Evolutionary conservation across 1,140 invertebrate species (phyloP), one percentile per base, ranked within the genome.

Genomic region (Leptinotarsa texana): DNA sequence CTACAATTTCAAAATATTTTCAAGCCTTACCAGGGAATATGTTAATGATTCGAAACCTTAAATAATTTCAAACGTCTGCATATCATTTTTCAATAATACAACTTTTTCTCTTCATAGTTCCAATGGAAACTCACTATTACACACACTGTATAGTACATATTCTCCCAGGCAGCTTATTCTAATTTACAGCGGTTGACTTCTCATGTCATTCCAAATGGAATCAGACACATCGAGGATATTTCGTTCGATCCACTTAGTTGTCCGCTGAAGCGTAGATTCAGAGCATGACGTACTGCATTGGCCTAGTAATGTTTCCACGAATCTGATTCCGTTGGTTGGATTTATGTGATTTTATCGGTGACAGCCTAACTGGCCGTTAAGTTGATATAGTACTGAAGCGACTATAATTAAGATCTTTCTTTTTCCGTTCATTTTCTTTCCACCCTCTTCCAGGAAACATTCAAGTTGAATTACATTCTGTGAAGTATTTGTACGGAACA

Each of bases 351-450:
- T 57, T 57, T 57, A 57, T 57, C 51, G 4, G 15, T n/a, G 51
- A 57, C 51, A 18, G 51, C 15, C 51, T 57, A 57, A 57, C 15
- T 57, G 51, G 51, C 51, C 51, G 51, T 57, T 57, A 57, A 57
- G 51, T 57, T 57, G 51, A 57, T 57, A 57, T 57, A 57, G 51
- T 57, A 57, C 51, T 17, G 51, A 18, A 57, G 51, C 13, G 51
- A 15, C 51, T 57, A 57, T 57, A 57, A 57, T 57, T 57, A 57
- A 57, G 51, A 57, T 57, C 51, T 57, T 57, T 57, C 51, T 57
- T 57, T 57, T 57, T 57, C 51, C 51, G 51, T 57, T 57, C 51
- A 57, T 57, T 57, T 57, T 57, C 51, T 15, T 57, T 57, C 17
- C 51, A 4, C 51, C 51, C 51, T 57, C 51, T 57, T 57, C 13